Conservation (phyloP, 2,113 vertebrate genomes). For the Conger conger region DNA sequence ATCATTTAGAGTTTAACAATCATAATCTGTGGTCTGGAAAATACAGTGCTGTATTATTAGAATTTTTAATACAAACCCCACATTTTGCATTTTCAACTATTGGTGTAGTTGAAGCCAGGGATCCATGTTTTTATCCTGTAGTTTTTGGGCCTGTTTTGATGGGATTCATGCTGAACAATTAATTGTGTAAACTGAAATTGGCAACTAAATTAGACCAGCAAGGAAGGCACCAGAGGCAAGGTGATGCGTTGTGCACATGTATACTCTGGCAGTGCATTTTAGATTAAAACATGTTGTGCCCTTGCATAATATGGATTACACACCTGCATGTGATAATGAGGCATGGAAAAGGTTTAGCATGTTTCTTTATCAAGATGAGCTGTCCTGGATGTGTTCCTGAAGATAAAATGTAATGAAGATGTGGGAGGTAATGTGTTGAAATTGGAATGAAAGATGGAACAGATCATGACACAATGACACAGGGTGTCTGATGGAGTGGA, state of each 20-base stretch:
- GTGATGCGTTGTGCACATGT: neutral
- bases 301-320: neutral
- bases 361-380: neutral
- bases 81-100: neutral
- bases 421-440: neutral
- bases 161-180: neutral
- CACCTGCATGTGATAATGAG: neutral
- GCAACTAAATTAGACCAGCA: neutral
- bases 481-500: neutral
- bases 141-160: neutral
- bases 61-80: neutral
- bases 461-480: neutral
- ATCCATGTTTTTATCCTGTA: neutral
- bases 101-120: neutral
- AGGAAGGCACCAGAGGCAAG: neutral
- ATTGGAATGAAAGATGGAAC: neutral
- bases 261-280: neutral
- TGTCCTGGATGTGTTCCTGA: neutral
- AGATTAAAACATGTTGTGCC: neutral
- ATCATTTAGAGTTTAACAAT: neutral
- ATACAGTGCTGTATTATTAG: neutral
- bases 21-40: neutral
- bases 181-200: neutral
- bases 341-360: neutral
- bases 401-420: neutral